phyloP scores from a whole-genome alignment of 2,797 vertebrate species.

The Pangasius krempfi region DNA sequence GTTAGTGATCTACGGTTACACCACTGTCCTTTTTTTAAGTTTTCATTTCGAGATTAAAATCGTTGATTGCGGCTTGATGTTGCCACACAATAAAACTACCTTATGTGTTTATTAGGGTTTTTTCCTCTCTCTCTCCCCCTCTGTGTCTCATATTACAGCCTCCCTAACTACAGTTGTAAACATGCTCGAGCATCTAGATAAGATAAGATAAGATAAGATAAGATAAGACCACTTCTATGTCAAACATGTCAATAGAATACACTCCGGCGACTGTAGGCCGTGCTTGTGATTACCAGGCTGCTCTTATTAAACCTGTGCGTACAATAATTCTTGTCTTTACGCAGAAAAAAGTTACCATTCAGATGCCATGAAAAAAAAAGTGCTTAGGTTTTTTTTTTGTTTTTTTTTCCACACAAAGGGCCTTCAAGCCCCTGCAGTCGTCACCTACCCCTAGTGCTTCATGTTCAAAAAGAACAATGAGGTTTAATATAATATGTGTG shows the following conservation, averaged over 20 bases:
- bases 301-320: not conserved
- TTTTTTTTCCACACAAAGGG: not conserved
- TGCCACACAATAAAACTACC: not conserved
- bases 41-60: not conserved
- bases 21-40: not conserved
- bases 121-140: not conserved
- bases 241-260: not conserved
- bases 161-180: not conserved
- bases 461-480: slow-evolving; percentile 54
- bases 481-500: slow-evolving; percentile 47
- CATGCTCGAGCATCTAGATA: not conserved
- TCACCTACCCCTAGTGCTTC: slow-evolving; percentile 12
- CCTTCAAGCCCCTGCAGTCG: slow-evolving; percentile 35
- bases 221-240: not conserved
- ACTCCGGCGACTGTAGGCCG: not conserved
- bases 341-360: not conserved
- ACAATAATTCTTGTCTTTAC: not conserved
- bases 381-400: not conserved
- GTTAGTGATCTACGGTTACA: not conserved
- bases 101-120: not conserved
- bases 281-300: not conserved
- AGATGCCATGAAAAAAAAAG: not conserved
- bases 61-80: not conserved
- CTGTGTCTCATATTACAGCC: too few relatives aligned
- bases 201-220: not conserved